A percentile compares a stretch with the other conserved stretches of the same genome.
Evolutionary conservation across 2,797 vertebrate genomes (phyloP).

Genomic region (Gorsachius magnificus): DNA sequence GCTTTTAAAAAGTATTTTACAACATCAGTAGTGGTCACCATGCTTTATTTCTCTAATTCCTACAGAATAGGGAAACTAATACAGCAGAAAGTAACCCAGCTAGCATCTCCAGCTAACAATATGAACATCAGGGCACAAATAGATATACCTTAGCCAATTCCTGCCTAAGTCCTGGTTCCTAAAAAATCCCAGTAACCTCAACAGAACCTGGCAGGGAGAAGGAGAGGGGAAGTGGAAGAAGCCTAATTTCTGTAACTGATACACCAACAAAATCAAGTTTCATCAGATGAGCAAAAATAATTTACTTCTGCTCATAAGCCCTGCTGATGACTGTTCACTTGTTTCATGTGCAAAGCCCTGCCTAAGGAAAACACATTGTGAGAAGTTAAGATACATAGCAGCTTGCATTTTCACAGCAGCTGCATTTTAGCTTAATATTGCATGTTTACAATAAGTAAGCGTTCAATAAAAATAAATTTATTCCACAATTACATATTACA

Average conservation of each 20-base stretch:
- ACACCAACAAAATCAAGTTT: background rate
- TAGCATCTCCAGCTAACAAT: background rate
- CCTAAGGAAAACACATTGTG: background rate
- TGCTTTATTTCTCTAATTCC: background rate
- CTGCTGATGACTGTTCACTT: background rate
- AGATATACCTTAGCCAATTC: background rate
- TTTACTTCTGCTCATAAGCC: background rate
- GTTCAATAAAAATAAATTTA: slow-evolving; percentile 24
- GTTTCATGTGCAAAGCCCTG: background rate
- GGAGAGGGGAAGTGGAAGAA: background rate
- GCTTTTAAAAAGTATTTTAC: background rate
- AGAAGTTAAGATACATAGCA: background rate
- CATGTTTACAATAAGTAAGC: background rate
- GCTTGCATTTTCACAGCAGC: background rate
- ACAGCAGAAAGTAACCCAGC: background rate
- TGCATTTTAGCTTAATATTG: background rate
- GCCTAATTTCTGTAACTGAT: background rate
- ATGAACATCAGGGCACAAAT: background rate
- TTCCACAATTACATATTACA: slow-evolving; percentile 3
- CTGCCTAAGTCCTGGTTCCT: background rate
- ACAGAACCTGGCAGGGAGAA: background rate
- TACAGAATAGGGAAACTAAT: background rate
- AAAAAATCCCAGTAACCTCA: background rate
- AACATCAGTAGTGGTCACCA: background rate
- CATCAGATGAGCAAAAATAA: background rate